phyloP scores from a whole-genome alignment of 2,797 vertebrate genomes.

The Simalia tracyae region DNA sequence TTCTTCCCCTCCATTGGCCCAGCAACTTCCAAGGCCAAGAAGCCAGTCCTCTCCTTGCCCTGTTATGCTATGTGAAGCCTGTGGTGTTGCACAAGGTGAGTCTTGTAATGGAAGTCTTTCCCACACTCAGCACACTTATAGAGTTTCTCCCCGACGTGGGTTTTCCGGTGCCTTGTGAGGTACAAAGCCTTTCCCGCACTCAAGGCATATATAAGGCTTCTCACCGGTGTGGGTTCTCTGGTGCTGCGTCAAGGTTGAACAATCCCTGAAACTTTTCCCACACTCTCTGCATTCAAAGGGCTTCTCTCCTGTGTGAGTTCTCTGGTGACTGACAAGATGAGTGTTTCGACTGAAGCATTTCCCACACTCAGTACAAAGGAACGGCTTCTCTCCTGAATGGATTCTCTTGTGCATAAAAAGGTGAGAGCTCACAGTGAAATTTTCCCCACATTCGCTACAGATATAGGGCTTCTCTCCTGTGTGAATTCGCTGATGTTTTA shows the following conservation, averaged over 20 bases:
- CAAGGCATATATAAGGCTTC: slow-evolving; percentile 52
- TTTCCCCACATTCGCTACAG: slow-evolving; percentile 35
- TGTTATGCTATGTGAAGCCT: slow-evolving; percentile 7
- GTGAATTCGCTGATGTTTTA: slow-evolving; percentile 52
- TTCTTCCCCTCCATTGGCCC: too few species aligned
- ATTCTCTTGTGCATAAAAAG: slow-evolving; percentile 37
- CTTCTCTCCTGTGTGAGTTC: slow-evolving; percentile 43
- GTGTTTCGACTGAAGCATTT: slow-evolving; percentile 43
- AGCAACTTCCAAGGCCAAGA: neutral
- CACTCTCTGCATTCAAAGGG: slow-evolving; percentile 37
- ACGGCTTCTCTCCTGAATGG: slow-evolving; percentile 47
- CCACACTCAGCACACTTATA: slow-evolving; percentile 28
- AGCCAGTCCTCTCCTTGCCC: neutral
- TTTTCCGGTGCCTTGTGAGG: slow-evolving; percentile 45
- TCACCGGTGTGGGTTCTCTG: slow-evolving; percentile 49
- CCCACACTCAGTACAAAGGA: slow-evolving; percentile 31
- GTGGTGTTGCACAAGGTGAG: neutral
- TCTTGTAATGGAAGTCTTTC: slow-evolving; percentile 21
- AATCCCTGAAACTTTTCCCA: slow-evolving; percentile 47
- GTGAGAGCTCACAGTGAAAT: slow-evolving; percentile 47
- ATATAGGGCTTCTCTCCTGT: slow-evolving; percentile 49
- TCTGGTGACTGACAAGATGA: slow-evolving; percentile 49
- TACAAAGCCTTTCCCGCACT: slow-evolving; percentile 55
- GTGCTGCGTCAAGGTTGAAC: slow-evolving; percentile 33
- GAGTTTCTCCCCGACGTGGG: slow-evolving; percentile 46